Conservation (phyloP, 2,113 vertebrate genomes). For the Oostethus manadensis region DNA sequence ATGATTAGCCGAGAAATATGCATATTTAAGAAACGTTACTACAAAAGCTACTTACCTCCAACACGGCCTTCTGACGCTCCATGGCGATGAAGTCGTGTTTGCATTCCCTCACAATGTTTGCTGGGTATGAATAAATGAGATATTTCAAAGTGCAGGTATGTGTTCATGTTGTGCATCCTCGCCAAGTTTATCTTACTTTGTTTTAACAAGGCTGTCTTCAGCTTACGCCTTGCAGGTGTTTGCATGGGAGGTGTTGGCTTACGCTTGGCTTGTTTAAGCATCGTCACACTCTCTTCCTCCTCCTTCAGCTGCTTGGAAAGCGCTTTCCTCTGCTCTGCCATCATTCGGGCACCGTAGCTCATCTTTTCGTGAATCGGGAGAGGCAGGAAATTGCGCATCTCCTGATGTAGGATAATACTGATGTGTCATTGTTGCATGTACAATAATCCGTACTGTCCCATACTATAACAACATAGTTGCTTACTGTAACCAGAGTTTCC, state of each 20-base stretch:
- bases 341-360: constrained; percentile 55
- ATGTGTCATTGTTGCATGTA: too few species aligned
- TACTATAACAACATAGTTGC: too few species aligned
- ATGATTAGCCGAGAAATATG: neutral
- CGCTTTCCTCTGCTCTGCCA: constrained; percentile 54
- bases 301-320: constrained; percentile 61
- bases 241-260: constrained; percentile 29
- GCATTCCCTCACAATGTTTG: constrained; percentile 68
- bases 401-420: constrained; percentile 57
- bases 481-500: too few species aligned
- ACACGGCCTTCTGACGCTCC: constrained; percentile 79
- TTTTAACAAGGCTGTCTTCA: constrained; percentile 70
- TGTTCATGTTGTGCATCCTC: neutral
- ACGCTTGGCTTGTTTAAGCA: constrained; percentile 21
- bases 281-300: constrained; percentile 9
- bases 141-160: neutral
- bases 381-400: constrained; percentile 65
- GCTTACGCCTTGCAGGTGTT: constrained; percentile 29
- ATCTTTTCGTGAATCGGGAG: constrained; percentile 77
- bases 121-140: constrained; percentile 53
- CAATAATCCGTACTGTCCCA: too few species aligned
- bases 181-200: constrained; percentile 50
- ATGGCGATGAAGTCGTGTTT: constrained; percentile 70
- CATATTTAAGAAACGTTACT: neutral
- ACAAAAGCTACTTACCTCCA: constrained; percentile 75